Evolutionary conservation across 2,888 invertebrate species (phyloP).

Genomic region (Creontiades dilutus): DNA sequence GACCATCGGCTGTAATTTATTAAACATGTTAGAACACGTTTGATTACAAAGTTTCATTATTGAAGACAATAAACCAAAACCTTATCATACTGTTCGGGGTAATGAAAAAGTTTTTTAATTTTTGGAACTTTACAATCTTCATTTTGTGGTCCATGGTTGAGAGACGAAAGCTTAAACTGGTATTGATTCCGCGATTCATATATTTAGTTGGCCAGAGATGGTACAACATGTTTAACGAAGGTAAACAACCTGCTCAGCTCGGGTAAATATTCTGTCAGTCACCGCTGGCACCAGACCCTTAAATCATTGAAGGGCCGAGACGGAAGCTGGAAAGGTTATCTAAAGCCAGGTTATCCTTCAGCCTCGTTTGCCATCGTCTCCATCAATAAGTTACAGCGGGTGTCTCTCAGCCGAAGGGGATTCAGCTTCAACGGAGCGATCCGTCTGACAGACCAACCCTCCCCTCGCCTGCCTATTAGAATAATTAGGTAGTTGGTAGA

Average conservation of each 20-base stretch:
- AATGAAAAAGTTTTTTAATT: no score
- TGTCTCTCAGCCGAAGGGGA: background rate
- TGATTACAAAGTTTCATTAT: no score
- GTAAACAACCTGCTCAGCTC: background rate
- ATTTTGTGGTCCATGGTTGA: no score
- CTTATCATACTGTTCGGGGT: no score
- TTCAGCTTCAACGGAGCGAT: background rate
- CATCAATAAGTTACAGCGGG: background rate
- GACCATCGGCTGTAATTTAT: no score
- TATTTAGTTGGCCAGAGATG: background rate
- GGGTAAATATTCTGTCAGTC: constrained; percentile 11
- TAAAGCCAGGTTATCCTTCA: background rate
- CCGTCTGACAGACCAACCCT: no score
- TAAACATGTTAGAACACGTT: no score
- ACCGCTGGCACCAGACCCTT: background rate
- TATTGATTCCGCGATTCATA: background rate
- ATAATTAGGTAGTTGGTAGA: no score
- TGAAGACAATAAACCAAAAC: no score
- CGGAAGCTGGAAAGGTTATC: background rate
- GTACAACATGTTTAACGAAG: constrained; percentile 9
- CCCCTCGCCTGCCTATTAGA: no score
- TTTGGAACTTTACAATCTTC: no score
- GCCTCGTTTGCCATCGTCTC: constrained; percentile 8
- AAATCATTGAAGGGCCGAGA: background rate
- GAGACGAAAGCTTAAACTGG: no score